Evolutionary conservation across 2,888 invertebrate genomes (phyloP).

Genomic region (Oscheius myriophilus): DNA sequence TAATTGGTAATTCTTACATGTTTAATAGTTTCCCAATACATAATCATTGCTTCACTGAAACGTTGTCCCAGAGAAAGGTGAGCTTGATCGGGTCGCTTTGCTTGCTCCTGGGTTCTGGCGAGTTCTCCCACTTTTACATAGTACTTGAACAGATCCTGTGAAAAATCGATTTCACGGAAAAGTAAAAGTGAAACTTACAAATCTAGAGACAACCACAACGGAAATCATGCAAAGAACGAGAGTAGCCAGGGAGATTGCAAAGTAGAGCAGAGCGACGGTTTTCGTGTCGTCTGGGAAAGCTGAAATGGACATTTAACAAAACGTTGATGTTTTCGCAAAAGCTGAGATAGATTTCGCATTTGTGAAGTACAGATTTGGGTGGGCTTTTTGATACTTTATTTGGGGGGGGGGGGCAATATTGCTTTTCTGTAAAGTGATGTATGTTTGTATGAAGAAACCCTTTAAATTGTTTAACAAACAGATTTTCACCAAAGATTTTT

Average conservation of each 20-base stretch:
- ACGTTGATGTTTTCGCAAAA: no score
- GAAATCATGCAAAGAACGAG: constrained; percentile 92
- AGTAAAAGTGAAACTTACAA: constrained; percentile 78
- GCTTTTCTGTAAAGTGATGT: no score
- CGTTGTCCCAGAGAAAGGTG: neutral
- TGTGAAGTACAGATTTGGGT: no score
- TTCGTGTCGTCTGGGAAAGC: constrained; percentile 24
- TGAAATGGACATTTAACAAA: no score
- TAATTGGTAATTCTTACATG: neutral
- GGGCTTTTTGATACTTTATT: no score
- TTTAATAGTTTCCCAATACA: constrained; percentile 23
- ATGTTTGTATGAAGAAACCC: no score
- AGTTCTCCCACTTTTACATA: constrained; percentile 38
- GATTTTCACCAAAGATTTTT: no score
- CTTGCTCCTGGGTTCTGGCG: constrained; percentile 17
- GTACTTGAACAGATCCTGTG: constrained; percentile 45
- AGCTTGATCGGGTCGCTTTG: neutral
- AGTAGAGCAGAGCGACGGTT: constrained; percentile 91
- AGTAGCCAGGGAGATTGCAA: constrained; percentile 90
- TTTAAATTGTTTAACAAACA: no score
- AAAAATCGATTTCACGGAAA: neutral
- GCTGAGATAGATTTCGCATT: no score
- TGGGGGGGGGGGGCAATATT: no score
- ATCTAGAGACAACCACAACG: constrained; percentile 90
- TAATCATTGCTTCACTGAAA: neutral